phyloP scores from a whole-genome alignment of 2,888 invertebrate species.

The Tethea ocularis region DNA sequence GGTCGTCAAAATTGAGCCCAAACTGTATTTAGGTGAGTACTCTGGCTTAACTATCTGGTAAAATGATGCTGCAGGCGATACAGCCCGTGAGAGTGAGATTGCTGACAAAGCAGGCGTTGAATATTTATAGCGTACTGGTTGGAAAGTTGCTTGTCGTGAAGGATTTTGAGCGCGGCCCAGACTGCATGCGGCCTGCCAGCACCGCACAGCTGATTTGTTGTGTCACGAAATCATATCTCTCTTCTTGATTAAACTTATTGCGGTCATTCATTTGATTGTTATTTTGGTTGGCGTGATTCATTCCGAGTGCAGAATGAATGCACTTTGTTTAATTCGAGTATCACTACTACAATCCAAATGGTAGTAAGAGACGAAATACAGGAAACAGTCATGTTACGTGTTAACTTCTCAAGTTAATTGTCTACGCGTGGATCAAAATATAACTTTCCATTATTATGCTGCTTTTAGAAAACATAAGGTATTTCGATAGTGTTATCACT shows the following conservation, averaged over 20 bases:
- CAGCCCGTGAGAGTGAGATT: slow-evolving; percentile 51
- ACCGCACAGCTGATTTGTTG: slow-evolving; percentile 68
- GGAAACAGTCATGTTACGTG: slow-evolving; percentile 25
- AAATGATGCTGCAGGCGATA: slow-evolving; percentile 29
- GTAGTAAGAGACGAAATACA: slow-evolving; percentile 29
- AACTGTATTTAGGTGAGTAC: slow-evolving; percentile 82
- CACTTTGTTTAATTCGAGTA: slow-evolving; percentile 22
- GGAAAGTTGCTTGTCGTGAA: slow-evolving; percentile 65
- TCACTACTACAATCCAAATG: slow-evolving; percentile 15
- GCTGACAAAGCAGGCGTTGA: slow-evolving; percentile 60
- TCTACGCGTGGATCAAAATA: slow-evolving; percentile 30
- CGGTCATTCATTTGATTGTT: slow-evolving; percentile 45
- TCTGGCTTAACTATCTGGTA: slow-evolving; percentile 31
- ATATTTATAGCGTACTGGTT: slow-evolving; percentile 76
- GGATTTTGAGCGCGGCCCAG: slow-evolving; percentile 31
- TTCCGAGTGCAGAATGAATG: slow-evolving; percentile 20
- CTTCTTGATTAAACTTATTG: slow-evolving; percentile 43
- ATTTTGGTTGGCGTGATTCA: slow-evolving; percentile 41
- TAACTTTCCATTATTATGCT: background rate
- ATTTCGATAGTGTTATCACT: background rate
- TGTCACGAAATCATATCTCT: slow-evolving; percentile 50
- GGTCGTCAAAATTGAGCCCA: slow-evolving; percentile 83
- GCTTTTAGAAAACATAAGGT: background rate
- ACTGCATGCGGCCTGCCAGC: slow-evolving; percentile 31
- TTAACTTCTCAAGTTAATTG: slow-evolving; percentile 12